Percentiles rank a stretch among this genome's conserved stretches.
Conservation (phyloP, 2,113 vertebrate species). For the Recurvirostra avosetta region DNA sequence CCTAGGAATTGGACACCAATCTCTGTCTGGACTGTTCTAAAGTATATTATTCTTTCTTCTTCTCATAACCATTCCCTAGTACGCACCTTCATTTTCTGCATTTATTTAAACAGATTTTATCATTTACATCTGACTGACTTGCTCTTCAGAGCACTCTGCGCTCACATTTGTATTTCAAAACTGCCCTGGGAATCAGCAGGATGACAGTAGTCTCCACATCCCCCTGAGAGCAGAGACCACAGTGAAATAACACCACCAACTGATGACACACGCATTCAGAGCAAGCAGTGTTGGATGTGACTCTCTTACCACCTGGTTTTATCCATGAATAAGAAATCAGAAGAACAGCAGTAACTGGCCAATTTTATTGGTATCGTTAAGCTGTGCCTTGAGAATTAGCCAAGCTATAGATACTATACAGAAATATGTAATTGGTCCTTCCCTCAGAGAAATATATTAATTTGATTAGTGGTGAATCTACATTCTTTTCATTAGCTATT, state of each 20-base stretch:
- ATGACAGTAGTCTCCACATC: not conserved
- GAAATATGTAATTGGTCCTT: not conserved
- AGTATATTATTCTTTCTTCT: not conserved
- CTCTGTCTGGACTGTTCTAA: not conserved
- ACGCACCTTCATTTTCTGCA: not conserved
- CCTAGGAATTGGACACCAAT: not conserved
- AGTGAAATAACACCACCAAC: not conserved
- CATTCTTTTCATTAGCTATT: not conserved
- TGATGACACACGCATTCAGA: not conserved
- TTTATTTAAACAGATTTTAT: not conserved
- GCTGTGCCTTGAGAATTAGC: not conserved
- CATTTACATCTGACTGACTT: not conserved
- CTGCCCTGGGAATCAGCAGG: not conserved
- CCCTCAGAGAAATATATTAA: not conserved
- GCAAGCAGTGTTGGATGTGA: fast-evolving
- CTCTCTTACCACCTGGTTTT: not conserved
- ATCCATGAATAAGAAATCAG: not conserved
- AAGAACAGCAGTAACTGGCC: not conserved
- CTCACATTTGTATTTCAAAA: not conserved
- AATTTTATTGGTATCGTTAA: not conserved
- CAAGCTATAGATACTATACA: not conserved
- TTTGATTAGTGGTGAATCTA: not conserved
- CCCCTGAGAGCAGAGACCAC: not conserved
- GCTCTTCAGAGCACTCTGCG: not conserved
- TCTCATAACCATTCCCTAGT: not conserved